These are phyloP conservation scores for Eleginops maclovinus DNA, from an alignment of 2,113 vertebrate species.

Conservation along the genomic window DNA sequence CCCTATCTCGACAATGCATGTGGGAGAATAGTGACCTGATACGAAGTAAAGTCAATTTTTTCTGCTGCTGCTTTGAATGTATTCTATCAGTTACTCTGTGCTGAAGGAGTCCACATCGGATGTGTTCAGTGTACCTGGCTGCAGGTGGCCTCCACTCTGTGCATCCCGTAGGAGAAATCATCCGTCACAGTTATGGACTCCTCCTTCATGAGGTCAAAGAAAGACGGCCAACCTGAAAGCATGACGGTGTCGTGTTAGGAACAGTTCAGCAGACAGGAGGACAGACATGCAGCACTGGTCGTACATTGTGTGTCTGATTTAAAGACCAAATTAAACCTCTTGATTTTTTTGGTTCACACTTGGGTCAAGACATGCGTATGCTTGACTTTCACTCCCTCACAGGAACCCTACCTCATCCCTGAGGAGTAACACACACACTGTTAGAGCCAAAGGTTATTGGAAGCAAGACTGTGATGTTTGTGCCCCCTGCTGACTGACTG, in stretches of 20 bases:
- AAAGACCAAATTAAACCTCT: too few species aligned
- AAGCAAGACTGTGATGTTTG: not conserved
- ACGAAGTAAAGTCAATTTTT: not conserved
- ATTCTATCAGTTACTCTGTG: not conserved
- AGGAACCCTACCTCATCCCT: not conserved
- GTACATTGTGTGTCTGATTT: not conserved
- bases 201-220: conserved; percentile 90
- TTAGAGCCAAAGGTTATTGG: not conserved
- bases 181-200: conserved; percentile 85
- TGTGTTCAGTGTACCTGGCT: conserved; percentile 86
- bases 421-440: not conserved
- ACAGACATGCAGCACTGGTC: not conserved
- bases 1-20: too few species aligned
- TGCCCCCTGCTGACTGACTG: not conserved
- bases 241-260: not conserved
- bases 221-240: conserved; percentile 95
- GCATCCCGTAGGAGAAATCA: conserved; percentile 95
- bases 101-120: not conserved
- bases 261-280: not conserved
- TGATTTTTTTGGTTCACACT: too few species aligned
- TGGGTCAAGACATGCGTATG: too few species aligned
- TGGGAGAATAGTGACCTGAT: too few species aligned
- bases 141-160: conserved; percentile 94
- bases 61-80: not conserved
- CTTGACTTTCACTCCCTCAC: not conserved